A percentile compares a stretch with the other conserved stretches of the same genome.
Evolutionary conservation across 1,140 invertebrate species (phyloP).

Genomic region (Drosophila simulans): DNA sequence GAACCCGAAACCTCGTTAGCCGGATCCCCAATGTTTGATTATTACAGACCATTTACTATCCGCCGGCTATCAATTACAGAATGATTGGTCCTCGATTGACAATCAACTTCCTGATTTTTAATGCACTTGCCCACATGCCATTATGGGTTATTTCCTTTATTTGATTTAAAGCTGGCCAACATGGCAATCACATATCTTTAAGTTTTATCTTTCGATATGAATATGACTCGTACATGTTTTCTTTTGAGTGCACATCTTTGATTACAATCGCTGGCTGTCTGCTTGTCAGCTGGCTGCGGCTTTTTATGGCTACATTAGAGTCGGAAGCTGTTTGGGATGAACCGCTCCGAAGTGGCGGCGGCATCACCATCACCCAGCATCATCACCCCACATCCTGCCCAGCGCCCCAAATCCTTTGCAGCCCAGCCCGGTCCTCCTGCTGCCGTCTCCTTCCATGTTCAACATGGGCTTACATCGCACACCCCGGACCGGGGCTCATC

Average conservation of each 20-base stretch:
- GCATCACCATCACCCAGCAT: neutral
- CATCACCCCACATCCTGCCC: neutral
- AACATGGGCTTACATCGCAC: conserved; percentile 12
- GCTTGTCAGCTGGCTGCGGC: conserved; percentile 54
- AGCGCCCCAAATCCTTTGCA: too few relatives aligned
- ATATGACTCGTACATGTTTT: neutral
- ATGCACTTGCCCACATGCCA: neutral
- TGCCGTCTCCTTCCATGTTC: neutral
- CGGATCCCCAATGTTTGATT: conserved; percentile 1
- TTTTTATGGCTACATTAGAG: conserved; percentile 78
- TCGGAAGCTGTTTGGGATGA: conserved; percentile 64
- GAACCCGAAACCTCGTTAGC: conserved; percentile 8
- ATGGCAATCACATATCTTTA: neutral
- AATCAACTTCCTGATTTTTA: conserved; percentile 13
- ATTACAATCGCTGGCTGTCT: conserved; percentile 65
- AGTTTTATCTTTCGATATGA: neutral
- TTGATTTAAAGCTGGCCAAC: neutral
- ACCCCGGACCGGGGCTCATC: conserved; percentile 12
- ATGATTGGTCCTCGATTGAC: conserved; percentile 13
- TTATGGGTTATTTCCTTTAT: neutral
- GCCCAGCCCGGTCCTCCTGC: too few relatives aligned
- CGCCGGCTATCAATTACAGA: conserved; percentile 11
- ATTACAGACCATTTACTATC: conserved; percentile 5
- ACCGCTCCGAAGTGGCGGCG: conserved; percentile 21
- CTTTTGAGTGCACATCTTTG: conserved; percentile 40